Percentiles rank a stretch among this genome's conserved stretches.
phyloP scores from a whole-genome alignment of 1,140 invertebrate species.

The Argopecten irradians region DNA sequence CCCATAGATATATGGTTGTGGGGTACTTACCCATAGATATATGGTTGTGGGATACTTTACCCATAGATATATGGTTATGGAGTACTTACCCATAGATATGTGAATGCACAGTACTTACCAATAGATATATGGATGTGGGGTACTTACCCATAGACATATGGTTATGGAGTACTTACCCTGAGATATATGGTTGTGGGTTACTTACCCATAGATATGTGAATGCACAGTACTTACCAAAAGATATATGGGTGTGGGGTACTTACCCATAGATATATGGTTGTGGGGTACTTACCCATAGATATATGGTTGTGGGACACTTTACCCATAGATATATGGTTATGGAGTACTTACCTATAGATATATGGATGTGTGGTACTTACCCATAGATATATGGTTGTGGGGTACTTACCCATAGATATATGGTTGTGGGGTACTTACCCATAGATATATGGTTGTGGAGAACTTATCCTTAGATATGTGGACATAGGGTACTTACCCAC shows the following conservation, averaged over 20 bases:
- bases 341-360: not conserved
- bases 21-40: not conserved
- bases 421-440: not conserved
- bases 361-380: not conserved
- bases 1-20: not conserved
- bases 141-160: not conserved
- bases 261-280: not conserved
- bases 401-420: not conserved
- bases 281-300: not conserved
- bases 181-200: not conserved
- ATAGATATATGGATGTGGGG: not conserved
- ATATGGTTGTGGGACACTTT: not conserved
- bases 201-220: not conserved
- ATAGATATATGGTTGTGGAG: not conserved
- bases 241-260: not conserved
- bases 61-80: not conserved
- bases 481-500: not conserved
- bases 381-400: not conserved
- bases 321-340: not conserved
- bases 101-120: not conserved
- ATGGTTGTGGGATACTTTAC: not conserved
- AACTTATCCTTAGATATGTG: not conserved
- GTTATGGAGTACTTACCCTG: not conserved
- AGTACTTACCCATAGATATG: not conserved
- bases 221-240: not conserved